These are phyloP conservation scores for Platygyra sinensis DNA, from an alignment of 64 coral and sea anemone genomes.

Conservation along the genomic window DNA sequence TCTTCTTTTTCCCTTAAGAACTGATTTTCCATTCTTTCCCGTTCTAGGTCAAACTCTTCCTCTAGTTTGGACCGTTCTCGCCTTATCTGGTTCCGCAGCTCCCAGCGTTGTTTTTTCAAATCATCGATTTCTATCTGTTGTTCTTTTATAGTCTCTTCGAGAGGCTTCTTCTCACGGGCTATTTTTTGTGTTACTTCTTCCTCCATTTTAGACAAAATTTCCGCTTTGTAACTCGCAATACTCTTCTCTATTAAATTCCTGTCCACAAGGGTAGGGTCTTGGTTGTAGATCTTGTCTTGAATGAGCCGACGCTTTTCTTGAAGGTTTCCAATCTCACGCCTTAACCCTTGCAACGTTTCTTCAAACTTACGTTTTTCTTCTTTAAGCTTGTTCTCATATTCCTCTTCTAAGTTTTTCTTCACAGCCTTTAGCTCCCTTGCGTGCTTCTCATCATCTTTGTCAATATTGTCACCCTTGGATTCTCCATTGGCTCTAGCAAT, in stretches of 20 bases:
- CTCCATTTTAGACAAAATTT: constrained; percentile 82
- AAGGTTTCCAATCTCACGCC: constrained; percentile 69
- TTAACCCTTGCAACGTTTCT: constrained; percentile 76
- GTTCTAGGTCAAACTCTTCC: constrained; percentile 78
- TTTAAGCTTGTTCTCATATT: constrained; percentile 82
- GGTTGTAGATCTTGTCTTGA: constrained; percentile 88
- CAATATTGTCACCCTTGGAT: not conserved
- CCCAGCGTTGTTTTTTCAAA: constrained; percentile 80
- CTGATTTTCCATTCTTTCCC: constrained; percentile 66
- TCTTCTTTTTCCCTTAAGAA: constrained; percentile 85
- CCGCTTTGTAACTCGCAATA: constrained; percentile 89
- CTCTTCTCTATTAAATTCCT: constrained; percentile 84
- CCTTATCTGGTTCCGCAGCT: constrained; percentile 74
- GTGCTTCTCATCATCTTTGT: not conserved
- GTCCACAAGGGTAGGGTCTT: constrained; percentile 58
- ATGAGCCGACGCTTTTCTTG: constrained; percentile 91
- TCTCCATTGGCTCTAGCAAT: not conserved
- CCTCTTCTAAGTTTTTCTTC: constrained; percentile 65
- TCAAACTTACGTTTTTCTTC: constrained; percentile 82
- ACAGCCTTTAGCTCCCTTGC: constrained; percentile 39
- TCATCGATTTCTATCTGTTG: constrained; percentile 81
- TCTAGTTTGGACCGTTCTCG: constrained; percentile 74
- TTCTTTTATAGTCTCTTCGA: constrained; percentile 76
- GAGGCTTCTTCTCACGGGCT: constrained; percentile 69
- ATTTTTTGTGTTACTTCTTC: constrained; percentile 74